Conservation (phyloP, 2,797 vertebrate species). For the Poliocrania exsul region DNA sequence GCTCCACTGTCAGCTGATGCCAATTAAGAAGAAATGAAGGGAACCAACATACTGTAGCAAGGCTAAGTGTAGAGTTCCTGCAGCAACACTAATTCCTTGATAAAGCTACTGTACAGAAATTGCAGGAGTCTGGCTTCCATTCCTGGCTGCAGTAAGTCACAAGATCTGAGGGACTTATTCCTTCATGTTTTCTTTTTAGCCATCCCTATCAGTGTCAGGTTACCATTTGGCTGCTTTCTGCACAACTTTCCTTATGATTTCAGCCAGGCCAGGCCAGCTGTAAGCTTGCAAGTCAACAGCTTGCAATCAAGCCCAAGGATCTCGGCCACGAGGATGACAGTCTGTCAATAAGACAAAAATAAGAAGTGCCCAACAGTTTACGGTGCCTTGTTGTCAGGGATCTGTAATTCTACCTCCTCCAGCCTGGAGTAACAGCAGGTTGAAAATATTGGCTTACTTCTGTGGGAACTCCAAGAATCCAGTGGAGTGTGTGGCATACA, state of each 20-base stretch:
- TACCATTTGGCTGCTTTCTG: background rate
- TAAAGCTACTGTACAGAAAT: background rate
- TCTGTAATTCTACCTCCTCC: background rate
- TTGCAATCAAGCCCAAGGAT: conserved; percentile 11
- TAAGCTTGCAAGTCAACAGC: conserved; percentile 34
- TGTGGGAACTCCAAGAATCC: background rate
- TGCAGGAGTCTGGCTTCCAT: background rate
- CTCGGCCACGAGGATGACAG: background rate
- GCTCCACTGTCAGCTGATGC: background rate
- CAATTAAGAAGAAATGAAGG: background rate
- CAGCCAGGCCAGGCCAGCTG: background rate
- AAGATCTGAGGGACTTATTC: background rate
- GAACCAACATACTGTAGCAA: background rate
- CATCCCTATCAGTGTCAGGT: background rate
- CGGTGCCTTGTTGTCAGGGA: background rate
- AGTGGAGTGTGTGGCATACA: background rate
- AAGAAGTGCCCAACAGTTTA: background rate
- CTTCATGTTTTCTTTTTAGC: background rate
- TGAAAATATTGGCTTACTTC: background rate
- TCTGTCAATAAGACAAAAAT: background rate
- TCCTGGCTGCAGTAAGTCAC: background rate
- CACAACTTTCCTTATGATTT: background rate
- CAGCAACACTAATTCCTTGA: background rate
- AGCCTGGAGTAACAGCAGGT: background rate
- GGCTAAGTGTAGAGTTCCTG: background rate